These are phyloP conservation scores for Pelmatolapia mariae DNA, from an alignment of 2,113 vertebrate species.

Conservation along the genomic window DNA sequence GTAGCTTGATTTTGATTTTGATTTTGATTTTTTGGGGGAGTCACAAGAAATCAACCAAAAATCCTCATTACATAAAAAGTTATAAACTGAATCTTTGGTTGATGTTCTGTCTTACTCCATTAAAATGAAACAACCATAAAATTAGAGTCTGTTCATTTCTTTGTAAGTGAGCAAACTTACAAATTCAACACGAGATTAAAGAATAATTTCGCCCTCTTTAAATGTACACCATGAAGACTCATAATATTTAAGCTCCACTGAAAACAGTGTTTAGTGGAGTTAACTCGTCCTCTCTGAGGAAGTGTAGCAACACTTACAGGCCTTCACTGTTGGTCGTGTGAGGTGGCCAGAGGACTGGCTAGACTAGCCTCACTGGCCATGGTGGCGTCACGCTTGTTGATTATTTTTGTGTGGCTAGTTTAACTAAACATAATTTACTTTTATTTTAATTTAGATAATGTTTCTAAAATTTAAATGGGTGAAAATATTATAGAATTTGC, in stretches of 20 bases:
- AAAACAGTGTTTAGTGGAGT: not conserved
- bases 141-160: not conserved
- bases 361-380: not conserved
- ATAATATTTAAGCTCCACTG: not conserved
- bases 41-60: not conserved
- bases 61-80: not conserved
- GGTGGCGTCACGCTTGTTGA: not conserved
- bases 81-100: not conserved
- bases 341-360: not conserved
- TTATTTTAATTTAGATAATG: not conserved
- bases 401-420: not conserved
- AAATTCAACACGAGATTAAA: not conserved
- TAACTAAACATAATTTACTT: not conserved
- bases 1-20: not conserved
- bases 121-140: not conserved
- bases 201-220: not conserved
- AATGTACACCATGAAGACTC: not conserved
- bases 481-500: not conserved
- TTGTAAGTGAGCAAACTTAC: not conserved
- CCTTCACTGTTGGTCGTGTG: not conserved
- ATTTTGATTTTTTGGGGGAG: not conserved
- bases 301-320: not conserved
- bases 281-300: not conserved
- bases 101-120: not conserved
- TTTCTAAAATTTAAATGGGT: not conserved